A percentile compares a stretch with the other conserved stretches of the same genome.
Conservation (phyloP, 2,888 invertebrate genomes). For the Incurvaria masculella region DNA sequence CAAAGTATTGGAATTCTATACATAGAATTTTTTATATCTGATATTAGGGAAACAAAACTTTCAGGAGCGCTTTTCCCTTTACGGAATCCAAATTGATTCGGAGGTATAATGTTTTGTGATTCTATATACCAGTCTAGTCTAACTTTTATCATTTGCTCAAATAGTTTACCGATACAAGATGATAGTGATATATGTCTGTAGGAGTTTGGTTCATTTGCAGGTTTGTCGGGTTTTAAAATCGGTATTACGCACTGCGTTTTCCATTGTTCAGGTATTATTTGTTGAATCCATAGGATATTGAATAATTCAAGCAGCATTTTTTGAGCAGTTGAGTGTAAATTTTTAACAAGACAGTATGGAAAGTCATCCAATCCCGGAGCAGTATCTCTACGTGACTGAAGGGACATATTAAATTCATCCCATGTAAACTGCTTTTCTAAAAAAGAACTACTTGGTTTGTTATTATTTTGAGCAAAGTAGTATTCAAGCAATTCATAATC, state of each 20-base stretch:
- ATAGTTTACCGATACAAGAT: slow-evolving; percentile 1
- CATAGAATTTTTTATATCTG: background rate
- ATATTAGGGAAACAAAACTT: background rate
- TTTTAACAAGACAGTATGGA: background rate
- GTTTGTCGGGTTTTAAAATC: too few relatives aligned
- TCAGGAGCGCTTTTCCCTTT: background rate
- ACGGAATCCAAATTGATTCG: background rate
- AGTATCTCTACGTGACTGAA: background rate
- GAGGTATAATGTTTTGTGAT: background rate
- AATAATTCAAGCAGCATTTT: background rate
- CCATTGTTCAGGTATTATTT: background rate
- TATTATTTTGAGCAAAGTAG: background rate
- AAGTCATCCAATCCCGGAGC: background rate
- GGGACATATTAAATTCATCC: background rate
- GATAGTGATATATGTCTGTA: background rate
- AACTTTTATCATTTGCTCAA: slow-evolving; percentile 1
- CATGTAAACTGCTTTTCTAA: background rate
- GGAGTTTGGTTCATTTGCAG: background rate
- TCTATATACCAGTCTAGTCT: background rate
- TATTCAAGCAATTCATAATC: too few relatives aligned
- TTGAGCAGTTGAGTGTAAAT: background rate
- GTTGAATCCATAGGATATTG: background rate
- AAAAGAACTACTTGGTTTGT: background rate
- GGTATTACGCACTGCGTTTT: background rate
- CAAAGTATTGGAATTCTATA: background rate